Conservation (phyloP, 2,113 vertebrate genomes). For the Tachycineta bicolor region DNA sequence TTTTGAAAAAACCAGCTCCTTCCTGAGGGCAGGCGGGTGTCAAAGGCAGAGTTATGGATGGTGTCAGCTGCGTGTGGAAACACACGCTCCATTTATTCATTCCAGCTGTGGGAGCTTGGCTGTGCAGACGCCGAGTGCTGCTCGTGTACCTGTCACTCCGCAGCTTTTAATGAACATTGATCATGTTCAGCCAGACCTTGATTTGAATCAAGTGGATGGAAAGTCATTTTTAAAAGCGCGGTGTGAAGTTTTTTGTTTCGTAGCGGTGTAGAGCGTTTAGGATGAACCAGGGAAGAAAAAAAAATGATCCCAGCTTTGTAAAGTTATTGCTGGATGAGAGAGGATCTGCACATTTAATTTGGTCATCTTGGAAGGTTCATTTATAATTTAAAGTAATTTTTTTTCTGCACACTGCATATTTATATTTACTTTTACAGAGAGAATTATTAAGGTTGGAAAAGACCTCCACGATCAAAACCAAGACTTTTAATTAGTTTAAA, state of each 20-base stretch:
- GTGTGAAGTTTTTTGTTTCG: background rate
- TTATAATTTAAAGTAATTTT: background rate
- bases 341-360: background rate
- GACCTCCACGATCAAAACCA: background rate
- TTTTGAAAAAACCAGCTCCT: constrained; percentile 46
- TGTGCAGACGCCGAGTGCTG: background rate
- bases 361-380: background rate
- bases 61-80: constrained; percentile 43
- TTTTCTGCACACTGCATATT: background rate
- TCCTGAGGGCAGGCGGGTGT: constrained; percentile 66
- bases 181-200: constrained; percentile 14
- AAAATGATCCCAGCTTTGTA: background rate
- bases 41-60: constrained; percentile 51
- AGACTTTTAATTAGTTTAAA: background rate
- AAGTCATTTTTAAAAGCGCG: background rate
- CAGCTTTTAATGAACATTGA: constrained; percentile 62
- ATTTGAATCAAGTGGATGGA: background rate
- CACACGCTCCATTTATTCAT: constrained; percentile 65
- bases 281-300: background rate
- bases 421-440: background rate
- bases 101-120: constrained; percentile 48
- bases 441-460: background rate
- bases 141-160: constrained; percentile 61
- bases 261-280: background rate
- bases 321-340: background rate